phyloP scores from a whole-genome alignment of 2,113 vertebrate species.

The Myxocyprinus asiaticus region DNA sequence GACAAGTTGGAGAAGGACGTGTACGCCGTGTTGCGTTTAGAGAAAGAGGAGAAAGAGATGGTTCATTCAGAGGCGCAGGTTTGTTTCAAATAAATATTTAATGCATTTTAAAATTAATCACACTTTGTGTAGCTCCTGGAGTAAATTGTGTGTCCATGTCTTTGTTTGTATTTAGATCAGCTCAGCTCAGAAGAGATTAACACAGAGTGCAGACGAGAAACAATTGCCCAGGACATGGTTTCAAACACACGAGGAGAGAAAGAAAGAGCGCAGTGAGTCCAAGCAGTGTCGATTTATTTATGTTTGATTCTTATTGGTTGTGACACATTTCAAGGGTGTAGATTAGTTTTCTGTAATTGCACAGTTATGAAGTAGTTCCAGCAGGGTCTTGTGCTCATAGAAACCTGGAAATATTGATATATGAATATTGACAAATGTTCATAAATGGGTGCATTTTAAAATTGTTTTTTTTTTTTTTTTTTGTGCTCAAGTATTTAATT shows the following conservation, averaged over 20 bases:
- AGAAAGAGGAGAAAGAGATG: conserved; percentile 90
- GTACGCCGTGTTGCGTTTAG: conserved; percentile 86
- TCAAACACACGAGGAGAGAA: conserved; percentile 90
- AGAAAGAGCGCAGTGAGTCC: conserved; percentile 88
- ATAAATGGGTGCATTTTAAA: too few species aligned
- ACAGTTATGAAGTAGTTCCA: too few species aligned
- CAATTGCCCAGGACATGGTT: conserved; percentile 87
- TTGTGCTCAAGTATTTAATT: too few species aligned
- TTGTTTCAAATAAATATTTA: neutral
- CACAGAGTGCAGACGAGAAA: conserved; percentile 55
- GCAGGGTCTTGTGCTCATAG: too few species aligned
- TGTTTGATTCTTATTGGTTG: neutral
- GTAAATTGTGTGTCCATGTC: neutral
- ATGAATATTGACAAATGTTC: too few species aligned
- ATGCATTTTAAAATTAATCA: neutral
- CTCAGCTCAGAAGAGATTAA: conserved; percentile 84
- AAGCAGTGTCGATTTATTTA: too few species aligned
- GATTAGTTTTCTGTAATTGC: too few species aligned
- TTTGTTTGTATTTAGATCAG: conserved; percentile 76
- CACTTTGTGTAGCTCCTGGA: too few species aligned
- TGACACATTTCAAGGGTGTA: neutral
- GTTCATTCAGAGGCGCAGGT: conserved; percentile 92
- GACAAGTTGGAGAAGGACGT: conserved; percentile 92
- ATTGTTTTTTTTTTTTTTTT: too few species aligned
- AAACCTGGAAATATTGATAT: too few species aligned